Conservation (phyloP, 1,140 invertebrate species). For the Saccostrea echinata region DNA sequence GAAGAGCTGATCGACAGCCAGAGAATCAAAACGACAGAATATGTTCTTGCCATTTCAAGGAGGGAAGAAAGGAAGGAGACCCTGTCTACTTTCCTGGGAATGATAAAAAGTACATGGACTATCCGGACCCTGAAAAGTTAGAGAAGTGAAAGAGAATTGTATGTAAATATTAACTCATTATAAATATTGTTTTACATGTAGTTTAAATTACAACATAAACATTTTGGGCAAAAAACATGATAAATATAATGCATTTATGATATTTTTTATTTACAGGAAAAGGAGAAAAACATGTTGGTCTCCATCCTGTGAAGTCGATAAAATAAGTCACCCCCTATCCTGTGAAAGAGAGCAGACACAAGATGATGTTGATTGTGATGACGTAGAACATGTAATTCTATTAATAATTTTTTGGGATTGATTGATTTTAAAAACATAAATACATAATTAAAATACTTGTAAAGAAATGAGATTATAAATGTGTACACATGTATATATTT, state of each 20-base stretch:
- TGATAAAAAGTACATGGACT: too few species aligned
- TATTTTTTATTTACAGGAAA: background rate
- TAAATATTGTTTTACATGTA: background rate
- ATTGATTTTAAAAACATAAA: background rate
- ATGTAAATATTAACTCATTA: background rate
- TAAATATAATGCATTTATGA: background rate
- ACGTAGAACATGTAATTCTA: too few species aligned
- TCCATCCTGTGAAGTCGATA: too few species aligned
- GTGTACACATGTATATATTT: background rate
- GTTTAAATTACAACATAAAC: background rate
- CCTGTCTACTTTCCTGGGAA: too few species aligned
- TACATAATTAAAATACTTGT: background rate
- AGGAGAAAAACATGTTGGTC: background rate
- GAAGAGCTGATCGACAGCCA: too few species aligned
- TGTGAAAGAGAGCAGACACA: background rate
- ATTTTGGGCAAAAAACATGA: background rate
- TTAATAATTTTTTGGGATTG: background rate
- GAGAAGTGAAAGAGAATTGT: too few species aligned
- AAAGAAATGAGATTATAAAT: background rate
- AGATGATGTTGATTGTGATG: background rate
- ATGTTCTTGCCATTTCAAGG: too few species aligned
- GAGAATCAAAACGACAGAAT: too few species aligned
- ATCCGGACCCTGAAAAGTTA: too few species aligned
- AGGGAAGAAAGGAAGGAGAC: too few species aligned
- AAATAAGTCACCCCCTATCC: background rate